These are phyloP conservation scores for Lottia gigantea DNA, from an alignment of 2,888 invertebrate genomes.

Conservation along the genomic window DNA sequence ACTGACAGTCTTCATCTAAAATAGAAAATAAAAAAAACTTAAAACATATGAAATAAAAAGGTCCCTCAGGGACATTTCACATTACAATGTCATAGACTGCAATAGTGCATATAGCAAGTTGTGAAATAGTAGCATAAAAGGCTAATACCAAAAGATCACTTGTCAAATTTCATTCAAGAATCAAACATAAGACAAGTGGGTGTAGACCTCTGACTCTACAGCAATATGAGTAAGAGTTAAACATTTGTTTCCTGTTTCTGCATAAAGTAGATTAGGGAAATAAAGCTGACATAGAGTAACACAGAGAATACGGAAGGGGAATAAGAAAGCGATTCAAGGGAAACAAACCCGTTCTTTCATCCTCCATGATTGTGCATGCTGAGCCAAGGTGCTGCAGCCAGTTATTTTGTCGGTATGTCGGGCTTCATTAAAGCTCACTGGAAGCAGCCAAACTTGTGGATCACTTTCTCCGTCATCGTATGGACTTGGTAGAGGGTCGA, in stretches of 20 bases:
- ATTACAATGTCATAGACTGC: too few relatives aligned
- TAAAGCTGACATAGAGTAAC: too few relatives aligned
- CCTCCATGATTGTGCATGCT: conserved; percentile 82
- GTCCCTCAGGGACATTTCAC: too few relatives aligned
- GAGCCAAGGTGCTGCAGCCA: conserved; percentile 73
- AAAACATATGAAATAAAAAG: not conserved
- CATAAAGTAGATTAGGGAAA: too few relatives aligned
- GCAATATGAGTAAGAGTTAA: too few relatives aligned
- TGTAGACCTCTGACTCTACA: too few relatives aligned
- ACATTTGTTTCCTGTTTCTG: too few relatives aligned
- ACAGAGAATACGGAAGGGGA: not conserved
- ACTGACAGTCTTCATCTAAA: conserved; percentile 97
- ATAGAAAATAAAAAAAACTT: conserved; percentile 12
- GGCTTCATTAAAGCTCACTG: conserved; percentile 79
- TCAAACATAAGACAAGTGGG: too few relatives aligned
- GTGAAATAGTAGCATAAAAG: too few relatives aligned
- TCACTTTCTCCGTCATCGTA: conserved; percentile 50
- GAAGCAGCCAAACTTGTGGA: conserved; percentile 63
- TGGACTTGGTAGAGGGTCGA: conserved; percentile 1
- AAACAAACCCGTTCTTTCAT: conserved; percentile 76
- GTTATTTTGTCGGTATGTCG: conserved; percentile 81
- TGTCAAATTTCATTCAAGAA: too few relatives aligned
- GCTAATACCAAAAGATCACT: too few relatives aligned
- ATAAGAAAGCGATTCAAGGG: not conserved
- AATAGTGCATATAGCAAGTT: too few relatives aligned